Evolutionary conservation across 2,888 invertebrate species (phyloP).

Genomic region (Gymnoscelis rufifasciata): DNA sequence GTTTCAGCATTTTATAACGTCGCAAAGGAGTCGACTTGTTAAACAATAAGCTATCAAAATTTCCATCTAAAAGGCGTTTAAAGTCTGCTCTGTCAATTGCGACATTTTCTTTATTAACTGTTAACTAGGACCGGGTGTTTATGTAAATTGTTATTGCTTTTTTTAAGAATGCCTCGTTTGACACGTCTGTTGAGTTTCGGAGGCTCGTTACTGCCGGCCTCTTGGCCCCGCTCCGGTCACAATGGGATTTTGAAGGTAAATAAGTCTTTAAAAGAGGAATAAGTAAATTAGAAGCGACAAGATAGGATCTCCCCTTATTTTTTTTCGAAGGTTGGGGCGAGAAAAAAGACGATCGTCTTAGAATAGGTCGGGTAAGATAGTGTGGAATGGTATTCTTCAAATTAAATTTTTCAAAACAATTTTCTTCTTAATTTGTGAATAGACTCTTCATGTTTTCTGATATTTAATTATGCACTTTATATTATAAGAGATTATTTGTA

Average conservation of each 20-base stretch:
- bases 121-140: slow-evolving; percentile 76
- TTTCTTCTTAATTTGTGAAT: neutral
- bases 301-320: slow-evolving; percentile 87
- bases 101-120: slow-evolving; percentile 77
- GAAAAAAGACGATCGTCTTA: slow-evolving; percentile 75
- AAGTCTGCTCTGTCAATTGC: slow-evolving; percentile 67
- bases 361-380: slow-evolving; percentile 41
- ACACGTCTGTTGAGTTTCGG: slow-evolving; percentile 67
- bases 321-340: slow-evolving; percentile 64
- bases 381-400: slow-evolving; percentile 44
- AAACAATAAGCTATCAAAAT: slow-evolving; percentile 69
- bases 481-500: no score
- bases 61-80: slow-evolving; percentile 71
- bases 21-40: slow-evolving; percentile 52
- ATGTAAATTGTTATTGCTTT: slow-evolving; percentile 80
- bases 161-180: slow-evolving; percentile 74
- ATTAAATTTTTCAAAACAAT: no score
- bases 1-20: slow-evolving; percentile 25
- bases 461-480: no score
- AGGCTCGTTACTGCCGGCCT: slow-evolving; percentile 66
- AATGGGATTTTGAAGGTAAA: slow-evolving; percentile 83
- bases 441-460: no score
- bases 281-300: slow-evolving; percentile 89
- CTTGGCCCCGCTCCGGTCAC: slow-evolving; percentile 66
- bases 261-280: slow-evolving; percentile 86